Evolutionary conservation across 2,888 invertebrate genomes (phyloP).

Genomic region (Melangyna quadrimaculata): DNA sequence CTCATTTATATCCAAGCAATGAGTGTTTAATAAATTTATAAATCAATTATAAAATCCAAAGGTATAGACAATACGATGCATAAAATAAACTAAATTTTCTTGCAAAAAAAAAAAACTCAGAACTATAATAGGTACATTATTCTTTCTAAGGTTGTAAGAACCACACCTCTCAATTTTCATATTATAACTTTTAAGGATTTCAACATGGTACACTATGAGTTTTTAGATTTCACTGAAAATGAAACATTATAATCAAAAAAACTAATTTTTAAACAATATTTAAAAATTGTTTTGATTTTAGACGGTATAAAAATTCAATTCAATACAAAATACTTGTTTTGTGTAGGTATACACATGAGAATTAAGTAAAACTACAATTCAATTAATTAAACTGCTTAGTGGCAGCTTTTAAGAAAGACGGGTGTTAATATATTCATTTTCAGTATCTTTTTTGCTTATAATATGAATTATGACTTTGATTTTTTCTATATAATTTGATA

Average conservation of each 20-base stretch:
- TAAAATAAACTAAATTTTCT: neutral
- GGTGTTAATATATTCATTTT: conserved; percentile 24
- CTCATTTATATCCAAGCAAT: conserved; percentile 11
- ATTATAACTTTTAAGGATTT: neutral
- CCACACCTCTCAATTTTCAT: neutral
- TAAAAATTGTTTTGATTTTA: neutral
- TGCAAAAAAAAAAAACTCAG: neutral
- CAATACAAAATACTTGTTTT: neutral
- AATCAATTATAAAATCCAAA: neutral
- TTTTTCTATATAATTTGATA: neutral
- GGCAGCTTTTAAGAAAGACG: conserved; percentile 8
- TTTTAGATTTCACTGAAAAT: neutral
- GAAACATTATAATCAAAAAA: neutral
- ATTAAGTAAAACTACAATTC: conserved; percentile 13
- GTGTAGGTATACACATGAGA: conserved; percentile 11
- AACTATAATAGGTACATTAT: neutral
- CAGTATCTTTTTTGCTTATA: neutral
- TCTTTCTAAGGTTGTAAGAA: neutral
- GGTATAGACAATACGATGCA: neutral
- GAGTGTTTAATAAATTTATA: neutral
- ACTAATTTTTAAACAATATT: neutral
- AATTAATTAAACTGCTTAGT: conserved; percentile 12
- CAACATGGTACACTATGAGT: neutral
- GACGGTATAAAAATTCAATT: neutral
- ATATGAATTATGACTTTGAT: neutral